Percentiles rank a stretch among this genome's conserved stretches.
Conservation (phyloP, 2,797 vertebrate species). For the Echiichthys vipera region DNA sequence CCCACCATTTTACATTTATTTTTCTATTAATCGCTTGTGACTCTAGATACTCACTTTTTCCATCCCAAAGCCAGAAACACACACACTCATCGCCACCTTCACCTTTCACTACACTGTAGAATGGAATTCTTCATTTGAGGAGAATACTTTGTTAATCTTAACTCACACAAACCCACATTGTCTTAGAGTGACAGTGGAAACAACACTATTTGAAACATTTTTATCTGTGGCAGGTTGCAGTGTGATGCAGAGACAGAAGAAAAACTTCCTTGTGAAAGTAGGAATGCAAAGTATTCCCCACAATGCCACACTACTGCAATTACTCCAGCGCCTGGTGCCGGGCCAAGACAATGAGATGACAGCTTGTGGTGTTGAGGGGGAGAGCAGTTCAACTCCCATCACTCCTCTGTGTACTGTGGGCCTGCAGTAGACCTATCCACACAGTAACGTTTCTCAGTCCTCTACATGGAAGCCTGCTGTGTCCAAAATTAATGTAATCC, state of each 20-base stretch:
- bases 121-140: slow-evolving; percentile 31
- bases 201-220: slow-evolving; percentile 60
- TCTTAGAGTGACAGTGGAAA: slow-evolving; percentile 63
- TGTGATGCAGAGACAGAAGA: slow-evolving; percentile 68
- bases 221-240: slow-evolving; percentile 77
- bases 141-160: slow-evolving; percentile 33
- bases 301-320: slow-evolving; percentile 84
- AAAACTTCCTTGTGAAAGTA: slow-evolving; percentile 81
- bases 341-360: slow-evolving; percentile 83
- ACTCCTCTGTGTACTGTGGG: slow-evolving; percentile 54
- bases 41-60: slow-evolving; percentile 11
- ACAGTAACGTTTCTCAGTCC: slow-evolving; percentile 43
- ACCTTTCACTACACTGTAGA: slow-evolving; percentile 17
- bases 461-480: slow-evolving; percentile 29
- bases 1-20: slow-evolving; percentile 20
- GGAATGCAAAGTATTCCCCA: slow-evolving; percentile 85
- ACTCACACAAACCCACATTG: slow-evolving; percentile 36
- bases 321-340: slow-evolving; percentile 79
- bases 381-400: slow-evolving; percentile 61
- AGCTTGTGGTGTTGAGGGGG: slow-evolving; percentile 72
- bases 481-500: slow-evolving; percentile 46
- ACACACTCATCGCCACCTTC: background rate
- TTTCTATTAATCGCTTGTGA: slow-evolving; percentile 17
- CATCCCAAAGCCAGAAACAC: slow-evolving; percentile 15
- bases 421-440: slow-evolving; percentile 42